phyloP scores from a whole-genome alignment of 2,888 invertebrate species.

The Eurytoma californica region DNA sequence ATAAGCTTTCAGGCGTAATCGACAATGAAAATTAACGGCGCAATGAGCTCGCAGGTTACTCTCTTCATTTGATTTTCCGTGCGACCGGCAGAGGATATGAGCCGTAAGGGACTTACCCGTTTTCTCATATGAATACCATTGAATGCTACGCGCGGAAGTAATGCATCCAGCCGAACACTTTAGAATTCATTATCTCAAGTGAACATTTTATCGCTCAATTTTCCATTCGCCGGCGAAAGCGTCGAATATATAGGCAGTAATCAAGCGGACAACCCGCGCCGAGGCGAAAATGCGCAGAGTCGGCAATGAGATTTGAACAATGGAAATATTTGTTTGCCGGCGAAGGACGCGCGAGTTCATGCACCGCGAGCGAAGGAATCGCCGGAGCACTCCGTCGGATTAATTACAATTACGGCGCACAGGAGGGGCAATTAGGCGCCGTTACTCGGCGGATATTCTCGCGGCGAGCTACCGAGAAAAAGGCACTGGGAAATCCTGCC shows the following conservation, averaged over 20 bases:
- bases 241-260: no score
- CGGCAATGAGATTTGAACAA: no score
- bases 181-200: no score
- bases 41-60: constrained; percentile 2
- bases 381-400: constrained; percentile 38
- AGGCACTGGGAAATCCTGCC: constrained; percentile 18
- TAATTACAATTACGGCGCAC: constrained; percentile 60
- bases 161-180: no score
- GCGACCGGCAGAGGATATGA: neutral
- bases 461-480: constrained; percentile 52
- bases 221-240: no score
- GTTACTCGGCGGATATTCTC: constrained; percentile 61
- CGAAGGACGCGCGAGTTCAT: no score
- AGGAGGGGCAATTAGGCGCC: constrained; percentile 58
- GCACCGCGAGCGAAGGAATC: neutral
- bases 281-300: no score
- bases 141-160: neutral
- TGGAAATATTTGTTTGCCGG: no score
- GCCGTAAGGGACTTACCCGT: neutral
- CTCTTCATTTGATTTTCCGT: constrained; percentile 14
- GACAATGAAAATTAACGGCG: constrained; percentile 45
- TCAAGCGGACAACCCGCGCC: no score
- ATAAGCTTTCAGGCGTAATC: constrained; percentile 9
- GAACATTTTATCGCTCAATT: no score
- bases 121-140: neutral